phyloP scores from a whole-genome alignment of 2,797 vertebrate genomes.

The Microchirus variegatus region DNA sequence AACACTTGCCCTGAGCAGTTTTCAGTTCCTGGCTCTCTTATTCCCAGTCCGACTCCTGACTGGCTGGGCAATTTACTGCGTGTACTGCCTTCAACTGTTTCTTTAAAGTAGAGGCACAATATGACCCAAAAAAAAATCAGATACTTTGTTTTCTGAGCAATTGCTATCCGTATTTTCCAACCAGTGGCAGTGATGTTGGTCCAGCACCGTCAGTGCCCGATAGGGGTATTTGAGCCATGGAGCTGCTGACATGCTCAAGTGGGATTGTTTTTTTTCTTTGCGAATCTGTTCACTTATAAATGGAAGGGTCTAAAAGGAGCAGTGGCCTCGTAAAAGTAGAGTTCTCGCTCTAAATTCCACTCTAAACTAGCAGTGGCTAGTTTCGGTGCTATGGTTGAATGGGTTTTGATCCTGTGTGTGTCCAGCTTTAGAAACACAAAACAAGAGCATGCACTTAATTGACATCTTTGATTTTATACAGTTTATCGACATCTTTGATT shows the following conservation, averaged over 20 bases:
- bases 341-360: not conserved
- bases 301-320: conserved; percentile 20
- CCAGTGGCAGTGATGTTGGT: conserved; percentile 1
- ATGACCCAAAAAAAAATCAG: not conserved
- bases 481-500: no score
- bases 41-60: not conserved
- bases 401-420: not conserved
- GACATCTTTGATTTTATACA: not conserved
- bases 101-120: not conserved
- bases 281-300: conserved; percentile 27
- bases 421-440: not conserved
- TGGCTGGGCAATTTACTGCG: not conserved
- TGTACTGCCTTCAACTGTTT: not conserved
- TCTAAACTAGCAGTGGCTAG: not conserved
- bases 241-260: conserved; percentile 33
- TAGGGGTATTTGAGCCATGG: conserved; percentile 4
- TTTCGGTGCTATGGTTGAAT: not conserved
- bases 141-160: conserved; percentile 20
- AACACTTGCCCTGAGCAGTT: not conserved
- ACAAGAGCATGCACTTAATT: not conserved
- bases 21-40: not conserved
- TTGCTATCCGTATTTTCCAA: conserved; percentile 24
- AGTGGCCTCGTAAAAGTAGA: conserved; percentile 1
- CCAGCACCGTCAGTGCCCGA: conserved; percentile 2
- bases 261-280: conserved; percentile 39